Evolutionary conservation across 2,888 invertebrate species (phyloP), one percentile per base, ranked within the genome.

Genomic region (Microdon myrmicae): DNA sequence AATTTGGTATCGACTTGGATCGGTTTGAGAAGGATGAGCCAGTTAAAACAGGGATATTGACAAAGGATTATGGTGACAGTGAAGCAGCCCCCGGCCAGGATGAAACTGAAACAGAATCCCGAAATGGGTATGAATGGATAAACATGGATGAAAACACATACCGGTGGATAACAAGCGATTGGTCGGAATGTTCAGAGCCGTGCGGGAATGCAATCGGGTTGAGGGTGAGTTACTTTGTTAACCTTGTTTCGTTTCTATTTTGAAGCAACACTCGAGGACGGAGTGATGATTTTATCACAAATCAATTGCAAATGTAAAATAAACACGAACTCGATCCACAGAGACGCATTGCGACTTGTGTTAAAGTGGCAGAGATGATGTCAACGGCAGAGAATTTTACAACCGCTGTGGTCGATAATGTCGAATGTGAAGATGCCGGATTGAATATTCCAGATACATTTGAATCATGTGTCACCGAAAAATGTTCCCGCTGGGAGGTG

Each of bases 161-260:
- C 75, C 86, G 87, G 68, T 94, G 94, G 94, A 83, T 86, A 73
- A 85, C 89, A 7, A 88, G 90, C 0, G 87, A 89, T 6, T 96
- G 96, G 96, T 90, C 93, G 0, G 83, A 86, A 8, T 96, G 96
- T 75, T 91, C 90, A 1, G 88, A 90, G 68, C 86, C 87, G 1
- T 96, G 95, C 72, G 92, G 92, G 1, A 88, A 84, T 45, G 94
- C 93, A 31, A 73, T 72, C 26, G 80, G 79, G 35, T 69, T 79
- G 45, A 71, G 74, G 72, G 79, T 80, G 67, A 74, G 75, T 72
- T 4, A 10, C 4, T 17, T 8, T 12, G n/a, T 82, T 82, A 69
- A 84, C 20, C 1, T 22, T 34, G 25, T 13, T 45, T 22, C 10
- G 31, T 22, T 16, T 25, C 26, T 12, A 8, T 12, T 4, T 9